phyloP scores from a whole-genome alignment of 2,888 invertebrate genomes.

The Perizoma flavofasciatum region DNA sequence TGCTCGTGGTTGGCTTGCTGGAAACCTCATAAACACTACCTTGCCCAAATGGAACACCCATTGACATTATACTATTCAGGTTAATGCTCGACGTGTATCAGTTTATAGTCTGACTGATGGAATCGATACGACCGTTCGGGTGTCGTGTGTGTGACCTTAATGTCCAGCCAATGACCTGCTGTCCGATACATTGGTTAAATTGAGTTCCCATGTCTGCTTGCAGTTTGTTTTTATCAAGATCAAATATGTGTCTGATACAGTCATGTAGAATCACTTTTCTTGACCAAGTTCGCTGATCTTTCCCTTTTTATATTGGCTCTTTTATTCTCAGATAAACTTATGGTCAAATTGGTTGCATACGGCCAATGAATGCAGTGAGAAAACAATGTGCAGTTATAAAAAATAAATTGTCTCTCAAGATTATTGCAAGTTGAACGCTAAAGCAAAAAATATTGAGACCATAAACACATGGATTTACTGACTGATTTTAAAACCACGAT shows the following conservation, averaged over 20 bases:
- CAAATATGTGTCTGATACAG: not conserved
- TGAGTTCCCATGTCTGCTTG: constrained; percentile 20
- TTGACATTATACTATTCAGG: constrained; percentile 25
- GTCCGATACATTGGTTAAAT: constrained; percentile 21
- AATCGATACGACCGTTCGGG: constrained; percentile 32
- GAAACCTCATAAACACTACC: constrained; percentile 9
- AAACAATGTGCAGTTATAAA: too few relatives aligned
- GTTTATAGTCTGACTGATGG: constrained; percentile 32
- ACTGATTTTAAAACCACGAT: too few relatives aligned
- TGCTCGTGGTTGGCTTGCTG: not conserved
- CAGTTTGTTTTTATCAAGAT: constrained; percentile 16
- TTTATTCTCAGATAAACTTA: not conserved
- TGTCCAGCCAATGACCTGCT: constrained; percentile 36
- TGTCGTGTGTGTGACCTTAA: constrained; percentile 30
- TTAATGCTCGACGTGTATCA: constrained; percentile 26
- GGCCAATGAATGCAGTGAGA: too few relatives aligned
- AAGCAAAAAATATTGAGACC: too few relatives aligned
- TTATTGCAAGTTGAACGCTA: too few relatives aligned
- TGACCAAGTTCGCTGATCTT: not conserved
- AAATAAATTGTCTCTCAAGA: too few relatives aligned
- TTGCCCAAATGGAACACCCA: constrained; percentile 15
- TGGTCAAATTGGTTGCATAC: too few relatives aligned
- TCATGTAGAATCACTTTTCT: not conserved
- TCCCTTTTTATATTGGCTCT: not conserved
- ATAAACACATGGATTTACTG: too few relatives aligned